A percentile compares a stretch with the other conserved stretches of the same genome.
Evolutionary conservation across 2,797 vertebrate genomes (phyloP).

Genomic region (Pseudocheirus occidentalis): DNA sequence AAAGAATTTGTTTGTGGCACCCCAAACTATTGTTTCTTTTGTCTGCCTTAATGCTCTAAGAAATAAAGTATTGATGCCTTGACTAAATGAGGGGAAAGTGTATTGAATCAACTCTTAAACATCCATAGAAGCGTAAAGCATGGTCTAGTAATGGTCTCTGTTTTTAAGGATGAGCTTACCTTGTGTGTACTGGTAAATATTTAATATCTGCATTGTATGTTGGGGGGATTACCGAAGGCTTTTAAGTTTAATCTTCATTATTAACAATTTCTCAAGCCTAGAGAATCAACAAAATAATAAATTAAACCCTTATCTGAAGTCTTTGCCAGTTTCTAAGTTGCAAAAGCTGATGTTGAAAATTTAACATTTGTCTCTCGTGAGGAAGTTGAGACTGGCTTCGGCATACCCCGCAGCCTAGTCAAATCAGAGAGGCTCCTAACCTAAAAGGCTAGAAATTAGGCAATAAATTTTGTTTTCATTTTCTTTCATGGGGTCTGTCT

Average conservation of each 20-base stretch:
- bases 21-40: not conserved
- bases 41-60: not conserved
- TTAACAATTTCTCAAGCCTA: not conserved
- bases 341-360: not conserved
- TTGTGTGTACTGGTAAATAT: not conserved
- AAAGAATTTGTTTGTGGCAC: not conserved
- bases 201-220: not conserved
- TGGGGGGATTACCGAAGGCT: not conserved
- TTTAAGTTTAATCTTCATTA: not conserved
- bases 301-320: not conserved
- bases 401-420: not conserved
- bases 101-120: not conserved
- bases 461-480: not conserved
- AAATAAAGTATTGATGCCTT: not conserved
- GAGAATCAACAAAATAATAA: not conserved
- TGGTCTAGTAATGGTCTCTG: not conserved
- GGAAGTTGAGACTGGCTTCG: not conserved
- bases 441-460: not conserved
- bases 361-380: not conserved
- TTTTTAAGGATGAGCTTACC: not conserved
- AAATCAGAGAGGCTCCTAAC: not conserved
- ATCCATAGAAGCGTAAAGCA: not conserved
- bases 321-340: not conserved
- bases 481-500: not conserved
- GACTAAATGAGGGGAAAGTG: not conserved